phyloP scores from a whole-genome alignment of 2,888 invertebrate genomes.

The Scrobipalpa atriplicella region DNA sequence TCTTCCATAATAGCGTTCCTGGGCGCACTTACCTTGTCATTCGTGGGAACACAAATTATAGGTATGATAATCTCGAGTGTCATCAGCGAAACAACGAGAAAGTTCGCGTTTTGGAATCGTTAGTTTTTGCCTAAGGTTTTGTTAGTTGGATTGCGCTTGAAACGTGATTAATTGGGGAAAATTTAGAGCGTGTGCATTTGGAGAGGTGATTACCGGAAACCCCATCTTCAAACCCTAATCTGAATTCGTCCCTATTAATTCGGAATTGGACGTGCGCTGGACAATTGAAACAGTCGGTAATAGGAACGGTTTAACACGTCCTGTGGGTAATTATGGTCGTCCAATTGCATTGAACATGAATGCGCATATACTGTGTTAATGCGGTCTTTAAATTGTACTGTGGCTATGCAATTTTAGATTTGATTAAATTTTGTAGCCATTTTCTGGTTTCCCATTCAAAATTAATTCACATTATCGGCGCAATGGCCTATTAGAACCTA shows the following conservation, averaged over 20 bases:
- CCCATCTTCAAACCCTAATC: conserved; percentile 62
- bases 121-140: conserved; percentile 36
- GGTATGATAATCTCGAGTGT: conserved; percentile 58
- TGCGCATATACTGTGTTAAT: conserved; percentile 41
- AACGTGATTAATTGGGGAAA: conserved; percentile 53
- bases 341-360: conserved; percentile 55
- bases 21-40: conserved; percentile 71
- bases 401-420: conserved; percentile 42
- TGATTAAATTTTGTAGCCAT: conserved; percentile 38
- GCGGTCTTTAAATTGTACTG: conserved; percentile 52
- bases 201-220: conserved; percentile 64
- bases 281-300: conserved; percentile 65
- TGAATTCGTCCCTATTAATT: conserved; percentile 65
- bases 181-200: conserved; percentile 49
- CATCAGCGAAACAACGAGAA: conserved; percentile 60
- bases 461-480: conserved; percentile 9
- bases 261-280: conserved; percentile 61
- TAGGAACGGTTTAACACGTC: conserved; percentile 66
- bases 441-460: conserved; percentile 26
- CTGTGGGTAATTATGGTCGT: conserved; percentile 67
- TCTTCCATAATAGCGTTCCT: conserved; percentile 67
- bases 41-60: conserved; percentile 76
- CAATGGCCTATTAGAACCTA: conserved; percentile 1
- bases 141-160: conserved; percentile 36
- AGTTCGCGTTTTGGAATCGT: conserved; percentile 44